Evolutionary conservation across 2,113 vertebrate species (phyloP), one percentile per base, ranked within the genome.

Genomic region (Numenius arquata): DNA sequence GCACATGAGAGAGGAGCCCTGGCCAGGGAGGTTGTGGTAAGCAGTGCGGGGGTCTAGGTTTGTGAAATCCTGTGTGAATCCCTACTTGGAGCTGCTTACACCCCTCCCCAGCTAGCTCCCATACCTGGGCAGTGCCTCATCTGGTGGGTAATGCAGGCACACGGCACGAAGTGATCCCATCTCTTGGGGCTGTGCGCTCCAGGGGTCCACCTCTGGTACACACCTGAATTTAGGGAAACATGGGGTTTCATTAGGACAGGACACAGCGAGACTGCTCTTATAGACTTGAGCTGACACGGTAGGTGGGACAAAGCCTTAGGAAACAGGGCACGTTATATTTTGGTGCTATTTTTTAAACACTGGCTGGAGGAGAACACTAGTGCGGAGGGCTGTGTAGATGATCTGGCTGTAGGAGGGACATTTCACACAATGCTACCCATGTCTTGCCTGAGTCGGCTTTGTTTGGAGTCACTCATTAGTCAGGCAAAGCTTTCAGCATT

Each of bases 151-250:
- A 36, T 4, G 15, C 30, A 29, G 30, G 47, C 40, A 45, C 55
- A n/a, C 0, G 0, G 50, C 29, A 50, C 45, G 74, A 78, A 67
- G 19, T 0, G 0, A 50, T 32, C 21, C 38, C 8, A 7, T 8
- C 52, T 29, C 38, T 34, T 10, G 16, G 55, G 43, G 52, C 65
- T 58, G 38, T 43, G 47, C 16, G 29, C 41, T 53, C 43, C 68
- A 59, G 59, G 48, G 19, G 48, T 91, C 55, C 15, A 40, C 58
- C 38, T 59, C 61, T 7, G 40, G 68, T 78, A 48, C 5, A 1
- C 3, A 27, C 47, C 50, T 52, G 61, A 93, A 67, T 8, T 4
- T 12, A 38, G 20, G 48, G 61, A 74, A 88, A 63, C n/a, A 38
- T 0, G 3, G 47, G 75, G 65, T 15, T 76, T 91, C 30, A 2